Base-by-base conservation (phyloP, 2,113 vertebrate genomes). In the Mystacornis crossleyi region DNA sequence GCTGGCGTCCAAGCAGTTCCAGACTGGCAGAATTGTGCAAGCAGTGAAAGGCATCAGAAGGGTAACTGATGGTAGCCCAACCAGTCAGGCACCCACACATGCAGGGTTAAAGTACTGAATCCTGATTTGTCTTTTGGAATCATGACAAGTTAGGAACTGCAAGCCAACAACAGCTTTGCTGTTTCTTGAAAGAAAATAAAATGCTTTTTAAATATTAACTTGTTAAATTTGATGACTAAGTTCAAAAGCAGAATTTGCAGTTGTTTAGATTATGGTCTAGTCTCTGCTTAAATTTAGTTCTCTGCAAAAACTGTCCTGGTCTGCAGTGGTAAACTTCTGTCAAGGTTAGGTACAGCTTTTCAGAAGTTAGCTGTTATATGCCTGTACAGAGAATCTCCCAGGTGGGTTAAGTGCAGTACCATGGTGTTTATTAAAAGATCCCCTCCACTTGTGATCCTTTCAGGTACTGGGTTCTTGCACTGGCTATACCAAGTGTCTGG, bases 31-130 rank as follows among this genome's bases (percentile, higher is more conserved):
- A 70, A 36, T 19, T 0, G 0, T 25, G 20, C 48, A 55, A 42
- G n/a, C 21, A 31, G 28, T 26, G 50, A 29, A 54, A 77, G 29
- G 12, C 18, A 3, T 60, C 34, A 53, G 43, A 10, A 65, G 26
- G 9, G 16, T 31, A 34, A 58, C 1, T 38, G 60, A 20, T 31
- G 5, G 13, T 36, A 34, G 36, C 14, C 14, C 18, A 47, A 14
- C 29, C 43, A 23, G 10, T 9, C 34, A 6, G 4, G 7, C 26
- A 8, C 6, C 26, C 9, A 14, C 29, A 10, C 0, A 0, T 15
- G 21, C 36, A 53, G 8, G 11, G 55, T 55, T 74, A 19, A 66
- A 86, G 21, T 14, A n/a, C 33, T 15, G 14, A 54, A 33, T 64
- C 47, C 45, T 64, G 29, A 31, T 24, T 69, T 53, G 16, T 62